Conservation (phyloP, 2,797 vertebrate genomes). For the Gymnocypris eckloni region DNA sequence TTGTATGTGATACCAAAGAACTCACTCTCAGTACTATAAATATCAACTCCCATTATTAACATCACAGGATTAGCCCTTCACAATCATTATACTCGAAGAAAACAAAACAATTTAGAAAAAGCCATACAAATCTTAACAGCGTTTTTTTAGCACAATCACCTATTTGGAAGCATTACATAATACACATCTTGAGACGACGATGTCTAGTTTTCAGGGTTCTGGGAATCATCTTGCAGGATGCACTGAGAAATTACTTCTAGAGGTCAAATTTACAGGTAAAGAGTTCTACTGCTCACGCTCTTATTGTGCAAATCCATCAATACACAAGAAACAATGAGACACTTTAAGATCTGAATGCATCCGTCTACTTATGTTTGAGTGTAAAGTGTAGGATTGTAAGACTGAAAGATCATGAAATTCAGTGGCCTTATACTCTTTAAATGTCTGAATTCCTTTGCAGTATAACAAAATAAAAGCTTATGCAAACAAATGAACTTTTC, state of each 20-base stretch:
- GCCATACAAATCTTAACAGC: background rate
- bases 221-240: slow-evolving; percentile 17
- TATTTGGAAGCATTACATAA: background rate
- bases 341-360: slow-evolving; percentile 1
- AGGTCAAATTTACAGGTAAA: background rate
- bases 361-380: background rate
- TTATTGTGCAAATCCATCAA: background rate
- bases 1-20: background rate
- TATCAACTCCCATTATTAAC: slow-evolving; percentile 14
- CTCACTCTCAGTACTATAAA: slow-evolving; percentile 14
- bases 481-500: background rate
- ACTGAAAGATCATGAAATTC: background rate
- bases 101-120: slow-evolving; percentile 24
- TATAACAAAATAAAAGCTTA: background rate
- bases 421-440: no score
- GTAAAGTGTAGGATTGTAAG: background rate
- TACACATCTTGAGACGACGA: background rate
- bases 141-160: background rate
- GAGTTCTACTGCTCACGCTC: background rate
- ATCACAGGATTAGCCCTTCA: slow-evolving; percentile 11
- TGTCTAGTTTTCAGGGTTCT: background rate
- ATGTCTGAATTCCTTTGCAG: background rate
- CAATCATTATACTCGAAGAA: background rate
- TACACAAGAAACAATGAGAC: background rate
- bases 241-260: background rate